These are phyloP conservation scores for Eptesicus fuscus DNA, from an alignment of 2,113 vertebrate genomes.

Conservation along the genomic window DNA sequence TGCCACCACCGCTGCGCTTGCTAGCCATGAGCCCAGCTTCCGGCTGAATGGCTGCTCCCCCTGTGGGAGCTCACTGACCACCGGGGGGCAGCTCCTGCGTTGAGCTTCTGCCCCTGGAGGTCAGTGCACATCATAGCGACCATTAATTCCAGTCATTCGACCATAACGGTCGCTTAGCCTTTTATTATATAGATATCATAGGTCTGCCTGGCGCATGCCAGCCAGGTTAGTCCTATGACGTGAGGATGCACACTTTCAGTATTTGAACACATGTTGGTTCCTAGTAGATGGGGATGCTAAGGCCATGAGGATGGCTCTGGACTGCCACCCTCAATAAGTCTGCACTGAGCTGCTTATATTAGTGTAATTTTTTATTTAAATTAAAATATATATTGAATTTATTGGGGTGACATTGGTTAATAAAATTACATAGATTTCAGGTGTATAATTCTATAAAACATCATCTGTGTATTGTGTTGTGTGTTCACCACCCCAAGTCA, in stretches of 20 bases:
- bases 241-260: not conserved
- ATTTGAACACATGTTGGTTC: not conserved
- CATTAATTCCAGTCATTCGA: no score
- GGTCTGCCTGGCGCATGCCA: rapidly evolving
- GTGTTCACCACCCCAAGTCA: not conserved
- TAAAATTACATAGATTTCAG: not conserved
- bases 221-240: not conserved
- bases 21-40: no score
- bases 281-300: not conserved
- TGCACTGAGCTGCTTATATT: not conserved
- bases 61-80: no score
- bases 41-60: no score
- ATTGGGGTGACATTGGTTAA: not conserved
- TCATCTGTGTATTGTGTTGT: not conserved
- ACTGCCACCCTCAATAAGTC: not conserved
- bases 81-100: no score
- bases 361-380: not conserved
- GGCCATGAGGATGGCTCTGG: not conserved
- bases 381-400: not conserved
- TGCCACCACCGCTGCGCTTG: no score
- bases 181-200: no score
- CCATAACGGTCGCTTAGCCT: no score
- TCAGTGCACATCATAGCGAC: no score
- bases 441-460: not conserved
- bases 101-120: no score